Evolutionary conservation across 2,888 invertebrate genomes (phyloP).

Genomic region (Cerceris rybyensis): DNA sequence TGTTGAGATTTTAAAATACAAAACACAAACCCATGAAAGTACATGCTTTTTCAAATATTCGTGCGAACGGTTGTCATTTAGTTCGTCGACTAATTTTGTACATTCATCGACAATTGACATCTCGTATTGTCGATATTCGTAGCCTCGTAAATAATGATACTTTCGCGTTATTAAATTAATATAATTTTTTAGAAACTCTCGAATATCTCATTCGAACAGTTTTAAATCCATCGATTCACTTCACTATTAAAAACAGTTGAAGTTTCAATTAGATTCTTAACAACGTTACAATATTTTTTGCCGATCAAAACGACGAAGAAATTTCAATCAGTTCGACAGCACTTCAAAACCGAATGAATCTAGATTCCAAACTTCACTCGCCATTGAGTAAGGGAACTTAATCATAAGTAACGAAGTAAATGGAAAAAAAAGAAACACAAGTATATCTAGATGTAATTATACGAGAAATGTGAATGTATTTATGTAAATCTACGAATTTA

Average conservation of each 20-base stretch:
- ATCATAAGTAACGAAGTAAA: slow-evolving; percentile 50
- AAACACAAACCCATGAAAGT: slow-evolving; percentile 82
- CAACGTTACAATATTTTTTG: slow-evolving; percentile 36
- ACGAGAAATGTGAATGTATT: slow-evolving; percentile 71
- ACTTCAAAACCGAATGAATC: slow-evolving; percentile 49
- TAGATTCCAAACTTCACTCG: slow-evolving; percentile 68
- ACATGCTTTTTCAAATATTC: slow-evolving; percentile 77
- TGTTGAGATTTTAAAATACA: slow-evolving; percentile 75
- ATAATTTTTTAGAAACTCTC: slow-evolving; percentile 24
- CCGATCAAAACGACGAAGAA: slow-evolving; percentile 37
- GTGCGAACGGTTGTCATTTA: slow-evolving; percentile 60
- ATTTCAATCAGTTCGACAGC: slow-evolving; percentile 57
- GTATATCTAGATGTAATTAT: slow-evolving; percentile 61
- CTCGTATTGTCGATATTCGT: not conserved
- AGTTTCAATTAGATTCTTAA: not conserved
- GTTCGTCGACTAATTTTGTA: slow-evolving; percentile 55
- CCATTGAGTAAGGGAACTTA: slow-evolving; percentile 64
- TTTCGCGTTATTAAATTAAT: too few relatives aligned
- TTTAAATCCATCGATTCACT: slow-evolving; percentile 14
- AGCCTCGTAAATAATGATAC: too few relatives aligned
- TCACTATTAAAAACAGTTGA: not conserved
- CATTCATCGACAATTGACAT: slow-evolving; percentile 20
- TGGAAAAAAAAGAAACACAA: slow-evolving; percentile 7
- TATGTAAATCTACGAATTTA: slow-evolving; percentile 71
- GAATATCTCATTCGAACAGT: slow-evolving; percentile 6